Conservation (phyloP, 2,888 invertebrate genomes). For the Pegoplata infirma region DNA sequence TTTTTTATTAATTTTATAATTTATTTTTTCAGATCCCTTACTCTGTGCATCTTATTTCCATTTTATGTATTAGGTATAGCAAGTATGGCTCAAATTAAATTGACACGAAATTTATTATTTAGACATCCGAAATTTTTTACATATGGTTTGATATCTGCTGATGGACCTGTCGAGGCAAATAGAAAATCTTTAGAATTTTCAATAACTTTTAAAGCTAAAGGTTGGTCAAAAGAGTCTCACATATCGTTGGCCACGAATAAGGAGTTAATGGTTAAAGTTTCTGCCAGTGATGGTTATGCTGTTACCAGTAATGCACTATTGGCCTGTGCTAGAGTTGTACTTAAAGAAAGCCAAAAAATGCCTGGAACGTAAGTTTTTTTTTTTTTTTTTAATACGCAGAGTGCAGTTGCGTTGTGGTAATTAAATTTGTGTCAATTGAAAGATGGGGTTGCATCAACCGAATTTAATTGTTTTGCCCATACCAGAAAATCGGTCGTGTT, state of each 20-base stretch:
- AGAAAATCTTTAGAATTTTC: constrained; percentile 81
- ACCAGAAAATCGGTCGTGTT: background rate
- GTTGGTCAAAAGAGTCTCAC: constrained; percentile 83
- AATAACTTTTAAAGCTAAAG: constrained; percentile 84
- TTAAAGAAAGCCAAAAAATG: constrained; percentile 85
- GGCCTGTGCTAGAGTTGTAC: no score
- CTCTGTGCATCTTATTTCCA: constrained; percentile 79
- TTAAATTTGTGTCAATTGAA: no score
- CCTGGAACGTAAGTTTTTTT: constrained; percentile 81
- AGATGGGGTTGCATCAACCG: no score
- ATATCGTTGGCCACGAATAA: constrained; percentile 81
- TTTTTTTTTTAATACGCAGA: no score
- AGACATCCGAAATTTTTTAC: no score
- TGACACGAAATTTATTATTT: constrained; percentile 83
- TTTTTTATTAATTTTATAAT: no score
- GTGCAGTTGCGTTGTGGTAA: no score
- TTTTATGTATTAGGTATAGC: constrained; percentile 78
- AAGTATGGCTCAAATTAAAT: constrained; percentile 81
- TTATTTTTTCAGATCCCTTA: no score
- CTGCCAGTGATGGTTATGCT: constrained; percentile 82
- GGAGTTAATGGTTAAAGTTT: constrained; percentile 82
- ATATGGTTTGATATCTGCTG: constrained; percentile 82
- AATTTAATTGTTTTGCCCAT: no score
- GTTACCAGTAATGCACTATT: constrained; percentile 85
- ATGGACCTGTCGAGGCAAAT: constrained; percentile 81